A percentile compares a stretch with the other conserved stretches of the same genome.
Conservation (phyloP, 1,140 invertebrate species). For the Drosophila mauritiana region DNA sequence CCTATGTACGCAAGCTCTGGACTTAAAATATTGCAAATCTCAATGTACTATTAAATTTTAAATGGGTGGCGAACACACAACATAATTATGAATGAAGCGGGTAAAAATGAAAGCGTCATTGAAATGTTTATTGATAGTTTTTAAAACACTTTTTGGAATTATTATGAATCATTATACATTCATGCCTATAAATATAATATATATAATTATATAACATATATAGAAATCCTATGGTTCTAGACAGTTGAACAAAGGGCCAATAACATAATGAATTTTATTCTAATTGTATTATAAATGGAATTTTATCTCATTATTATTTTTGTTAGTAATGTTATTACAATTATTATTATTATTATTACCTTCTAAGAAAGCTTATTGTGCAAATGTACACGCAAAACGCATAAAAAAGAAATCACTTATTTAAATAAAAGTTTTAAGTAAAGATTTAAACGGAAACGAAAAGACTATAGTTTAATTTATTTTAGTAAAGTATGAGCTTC, state of each 20-base stretch:
- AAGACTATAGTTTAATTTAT: not conserved
- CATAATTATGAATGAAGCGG: conserved; percentile 37
- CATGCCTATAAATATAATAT: conserved; percentile 49
- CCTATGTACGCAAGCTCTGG: conserved; percentile 29
- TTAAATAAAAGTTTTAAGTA: conserved; percentile 75
- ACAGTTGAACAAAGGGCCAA: conserved; percentile 60
- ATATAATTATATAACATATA: conserved; percentile 46
- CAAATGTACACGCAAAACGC: conserved; percentile 81
- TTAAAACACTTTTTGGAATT: conserved; percentile 66
- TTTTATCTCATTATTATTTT: conserved; percentile 73
- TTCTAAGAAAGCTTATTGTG: conserved; percentile 78
- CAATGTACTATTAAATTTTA: conserved; percentile 82
- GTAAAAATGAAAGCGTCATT: conserved; percentile 61
- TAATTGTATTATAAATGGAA: conserved; percentile 72
- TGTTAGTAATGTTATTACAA: conserved; percentile 82
- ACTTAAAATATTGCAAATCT: conserved; percentile 78
- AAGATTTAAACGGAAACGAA: conserved; percentile 28
- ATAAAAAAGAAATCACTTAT: conserved; percentile 70
- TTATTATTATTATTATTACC: conserved; percentile 65
- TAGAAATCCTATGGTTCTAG: conserved; percentile 59
- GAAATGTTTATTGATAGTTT: conserved; percentile 65
- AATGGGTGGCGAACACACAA: conserved; percentile 45
- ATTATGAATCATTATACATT: conserved; percentile 56
- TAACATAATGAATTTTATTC: conserved; percentile 79
- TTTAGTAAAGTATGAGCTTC: not conserved